Evolutionary conservation across 2,888 invertebrate species (phyloP).

Genomic region (Bruchidius siliquastri): DNA sequence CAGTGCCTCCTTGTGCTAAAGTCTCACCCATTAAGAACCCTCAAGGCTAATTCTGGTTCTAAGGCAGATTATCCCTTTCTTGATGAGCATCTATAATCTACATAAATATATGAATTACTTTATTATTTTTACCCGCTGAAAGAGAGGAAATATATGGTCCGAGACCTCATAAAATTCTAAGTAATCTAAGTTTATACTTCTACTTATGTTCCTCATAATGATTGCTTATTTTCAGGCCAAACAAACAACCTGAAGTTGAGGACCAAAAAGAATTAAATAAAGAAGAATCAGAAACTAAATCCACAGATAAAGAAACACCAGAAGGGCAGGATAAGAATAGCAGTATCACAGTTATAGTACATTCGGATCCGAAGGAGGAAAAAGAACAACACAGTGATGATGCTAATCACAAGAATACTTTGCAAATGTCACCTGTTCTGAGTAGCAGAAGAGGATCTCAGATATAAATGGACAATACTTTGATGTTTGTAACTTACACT

Average conservation of each 20-base stretch:
- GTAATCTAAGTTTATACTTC: too few relatives aligned
- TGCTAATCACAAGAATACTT: conserved; percentile 9
- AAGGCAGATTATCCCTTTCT: too few relatives aligned
- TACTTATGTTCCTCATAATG: neutral
- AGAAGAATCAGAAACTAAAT: neutral
- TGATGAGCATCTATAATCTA: too few relatives aligned
- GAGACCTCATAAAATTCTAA: too few relatives aligned
- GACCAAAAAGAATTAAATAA: neutral
- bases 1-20: too few relatives aligned
- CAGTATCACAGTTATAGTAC: conserved; percentile 20
- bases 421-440: conserved; percentile 33
- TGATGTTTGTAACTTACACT: neutral
- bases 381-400: conserved; percentile 1
- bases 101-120: too few relatives aligned
- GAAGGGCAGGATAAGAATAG: conserved; percentile 8
- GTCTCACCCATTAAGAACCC: too few relatives aligned
- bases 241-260: neutral
- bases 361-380: conserved; percentile 15
- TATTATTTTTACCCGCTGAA: too few relatives aligned
- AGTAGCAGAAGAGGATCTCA: conserved; percentile 36
- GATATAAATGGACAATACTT: conserved; percentile 20
- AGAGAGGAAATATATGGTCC: too few relatives aligned
- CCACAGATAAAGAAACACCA: neutral
- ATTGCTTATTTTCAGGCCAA: neutral
- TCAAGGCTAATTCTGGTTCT: too few relatives aligned